These are phyloP conservation scores for Malthinus seriepunctatus DNA, from an alignment of 2,888 invertebrate species.

Conservation along the genomic window DNA sequence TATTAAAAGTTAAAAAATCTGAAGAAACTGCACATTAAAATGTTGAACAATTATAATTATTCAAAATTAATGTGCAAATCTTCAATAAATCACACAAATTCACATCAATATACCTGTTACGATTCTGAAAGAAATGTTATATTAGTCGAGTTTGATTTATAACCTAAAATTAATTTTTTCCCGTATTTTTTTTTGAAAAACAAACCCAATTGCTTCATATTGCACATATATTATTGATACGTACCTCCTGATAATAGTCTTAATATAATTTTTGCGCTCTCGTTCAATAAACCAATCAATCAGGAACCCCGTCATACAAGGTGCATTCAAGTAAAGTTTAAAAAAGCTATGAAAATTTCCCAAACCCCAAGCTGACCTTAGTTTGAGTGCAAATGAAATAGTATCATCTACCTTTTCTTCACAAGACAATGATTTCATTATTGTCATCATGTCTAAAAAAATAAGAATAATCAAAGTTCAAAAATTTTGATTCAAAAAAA, in stretches of 20 bases:
- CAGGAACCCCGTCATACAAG: conserved; percentile 94
- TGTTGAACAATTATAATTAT: neutral
- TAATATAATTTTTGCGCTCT: conserved; percentile 90
- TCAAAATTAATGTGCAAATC: neutral
- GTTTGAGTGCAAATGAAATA: conserved; percentile 82
- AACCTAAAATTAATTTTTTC: neutral
- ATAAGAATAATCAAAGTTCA: neutral
- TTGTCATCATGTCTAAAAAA: conserved; percentile 87
- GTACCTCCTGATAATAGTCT: conserved; percentile 95
- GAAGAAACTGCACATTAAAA: neutral
- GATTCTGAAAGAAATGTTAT: neutral
- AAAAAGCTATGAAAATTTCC: conserved; percentile 94
- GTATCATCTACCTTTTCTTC: conserved; percentile 81
- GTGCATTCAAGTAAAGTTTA: conserved; percentile 84
- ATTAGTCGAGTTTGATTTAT: neutral
- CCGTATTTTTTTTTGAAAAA: neutral
- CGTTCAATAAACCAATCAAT: conserved; percentile 98
- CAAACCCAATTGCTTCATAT: neutral
- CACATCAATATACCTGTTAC: neutral
- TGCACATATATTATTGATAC: conserved; percentile 55
- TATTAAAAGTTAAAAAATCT: neutral
- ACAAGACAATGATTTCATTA: conserved; percentile 77
- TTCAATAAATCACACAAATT: neutral
- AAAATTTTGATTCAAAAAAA: conserved; percentile 22
- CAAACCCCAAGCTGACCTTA: conserved; percentile 91